Percentiles rank a stretch among this genome's conserved stretches.
Evolutionary conservation across 2,797 vertebrate genomes (phyloP).

Genomic region (Cryptoblepharus egeriae): DNA sequence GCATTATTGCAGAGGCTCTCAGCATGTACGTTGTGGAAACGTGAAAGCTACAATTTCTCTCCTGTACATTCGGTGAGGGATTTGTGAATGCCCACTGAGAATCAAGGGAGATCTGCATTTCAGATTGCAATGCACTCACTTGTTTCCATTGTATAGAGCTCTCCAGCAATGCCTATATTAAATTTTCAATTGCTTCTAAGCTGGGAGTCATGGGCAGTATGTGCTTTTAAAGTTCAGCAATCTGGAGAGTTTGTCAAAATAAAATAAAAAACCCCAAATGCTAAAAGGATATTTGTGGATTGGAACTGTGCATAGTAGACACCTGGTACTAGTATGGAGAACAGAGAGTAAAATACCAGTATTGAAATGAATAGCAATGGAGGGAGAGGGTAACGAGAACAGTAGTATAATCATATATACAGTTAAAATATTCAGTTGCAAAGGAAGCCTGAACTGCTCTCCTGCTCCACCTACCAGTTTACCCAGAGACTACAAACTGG

Average conservation of each 20-base stretch:
- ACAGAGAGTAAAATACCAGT: neutral
- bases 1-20: neutral
- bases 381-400: neutral
- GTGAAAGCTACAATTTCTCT: constrained; percentile 20
- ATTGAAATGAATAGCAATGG: neutral
- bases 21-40: neutral
- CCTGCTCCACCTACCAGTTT: too few species aligned
- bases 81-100: constrained; percentile 32
- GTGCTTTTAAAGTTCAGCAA: neutral
- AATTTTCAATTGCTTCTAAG: neutral
- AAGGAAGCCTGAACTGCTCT: neutral
- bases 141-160: neutral
- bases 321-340: neutral
- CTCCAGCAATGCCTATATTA: accelerated
- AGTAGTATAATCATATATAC: neutral
- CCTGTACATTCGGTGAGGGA: constrained; percentile 8
- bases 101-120: constrained; percentile 37
- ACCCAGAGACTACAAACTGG: too few species aligned
- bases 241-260: neutral
- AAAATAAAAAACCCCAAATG: neutral
- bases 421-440: neutral
- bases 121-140: neutral
- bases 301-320: neutral
- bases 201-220: constrained; percentile 7
- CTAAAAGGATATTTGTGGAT: neutral